Conservation (phyloP, 2,113 vertebrate genomes). For the Paradisaea rubra region DNA sequence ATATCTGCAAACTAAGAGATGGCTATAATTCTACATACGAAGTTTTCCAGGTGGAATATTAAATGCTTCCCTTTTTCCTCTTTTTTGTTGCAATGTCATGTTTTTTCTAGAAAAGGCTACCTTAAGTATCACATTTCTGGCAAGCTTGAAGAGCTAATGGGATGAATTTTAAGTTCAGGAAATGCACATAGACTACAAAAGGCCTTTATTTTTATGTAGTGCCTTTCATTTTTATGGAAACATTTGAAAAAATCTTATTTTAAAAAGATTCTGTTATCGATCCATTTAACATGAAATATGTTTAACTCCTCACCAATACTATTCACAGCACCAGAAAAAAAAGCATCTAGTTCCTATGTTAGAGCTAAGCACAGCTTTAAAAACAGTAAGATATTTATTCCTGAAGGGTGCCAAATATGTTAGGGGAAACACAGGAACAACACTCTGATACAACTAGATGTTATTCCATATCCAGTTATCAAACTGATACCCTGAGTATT, state of each 20-base stretch:
- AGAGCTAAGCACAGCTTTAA: neutral
- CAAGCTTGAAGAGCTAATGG: neutral
- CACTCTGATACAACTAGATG: neutral
- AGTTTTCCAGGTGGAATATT: neutral
- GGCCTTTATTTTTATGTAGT: neutral
- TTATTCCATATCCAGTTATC: neutral
- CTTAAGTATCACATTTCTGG: neutral
- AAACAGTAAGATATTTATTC: neutral
- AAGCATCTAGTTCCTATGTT: neutral
- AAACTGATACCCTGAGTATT: neutral
- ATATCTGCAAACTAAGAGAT: neutral
- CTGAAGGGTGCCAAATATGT: neutral
- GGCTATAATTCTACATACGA: neutral
- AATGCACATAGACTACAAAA: accelerated
- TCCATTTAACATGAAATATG: neutral
- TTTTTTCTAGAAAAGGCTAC: neutral
- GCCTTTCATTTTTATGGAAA: neutral
- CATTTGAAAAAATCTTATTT: neutral
- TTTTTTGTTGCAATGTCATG: neutral
- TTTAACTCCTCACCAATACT: neutral
- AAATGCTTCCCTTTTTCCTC: neutral
- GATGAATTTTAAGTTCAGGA: neutral
- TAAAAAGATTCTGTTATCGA: neutral
- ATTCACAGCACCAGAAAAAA: neutral
- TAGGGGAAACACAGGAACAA: neutral